Percentiles rank a stretch among this genome's conserved stretches.
These are phyloP conservation scores for Enteromius treurensis DNA, from an alignment of 2,797 vertebrate species.

Conservation along the genomic window DNA sequence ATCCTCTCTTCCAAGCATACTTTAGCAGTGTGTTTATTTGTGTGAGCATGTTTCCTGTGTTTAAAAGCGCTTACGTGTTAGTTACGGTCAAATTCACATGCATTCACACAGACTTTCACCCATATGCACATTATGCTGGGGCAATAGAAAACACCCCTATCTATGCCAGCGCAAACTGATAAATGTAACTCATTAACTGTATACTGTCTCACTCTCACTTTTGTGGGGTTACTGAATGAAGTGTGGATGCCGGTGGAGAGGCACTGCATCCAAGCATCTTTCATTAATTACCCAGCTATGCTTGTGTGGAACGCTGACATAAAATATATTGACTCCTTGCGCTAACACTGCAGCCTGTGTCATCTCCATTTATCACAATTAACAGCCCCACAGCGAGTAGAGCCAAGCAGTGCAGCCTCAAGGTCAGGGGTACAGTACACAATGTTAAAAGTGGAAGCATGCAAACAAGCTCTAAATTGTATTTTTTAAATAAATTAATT, in stretches of 20 bases:
- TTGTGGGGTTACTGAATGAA: conserved; percentile 30
- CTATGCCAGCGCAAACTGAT: neutral
- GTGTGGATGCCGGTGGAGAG: conserved; percentile 15
- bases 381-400: conserved; percentile 26
- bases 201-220: neutral
- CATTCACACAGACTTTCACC: conserved; percentile 8
- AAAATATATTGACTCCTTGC: conserved; percentile 50
- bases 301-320: conserved; percentile 34
- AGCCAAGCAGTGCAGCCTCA: conserved; percentile 35
- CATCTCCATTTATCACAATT: conserved; percentile 58
- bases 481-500: neutral
- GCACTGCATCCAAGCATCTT: conserved; percentile 17
- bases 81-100: conserved; percentile 10
- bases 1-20: conserved; percentile 21
- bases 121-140: conserved; percentile 5
- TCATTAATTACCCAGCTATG: conserved; percentile 50
- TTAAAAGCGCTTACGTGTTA: conserved; percentile 13
- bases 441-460: neutral
- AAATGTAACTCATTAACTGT: conserved; percentile 5
- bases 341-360: conserved; percentile 38
- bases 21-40: conserved; percentile 29
- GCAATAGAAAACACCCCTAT: conserved; percentile 7
- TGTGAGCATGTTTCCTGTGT: conserved; percentile 21
- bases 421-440: conserved; percentile 37
- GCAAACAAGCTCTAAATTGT: neutral